These are phyloP conservation scores for Drosophila albomicans DNA, from an alignment of 1,140 invertebrate genomes.

Conservation along the genomic window DNA sequence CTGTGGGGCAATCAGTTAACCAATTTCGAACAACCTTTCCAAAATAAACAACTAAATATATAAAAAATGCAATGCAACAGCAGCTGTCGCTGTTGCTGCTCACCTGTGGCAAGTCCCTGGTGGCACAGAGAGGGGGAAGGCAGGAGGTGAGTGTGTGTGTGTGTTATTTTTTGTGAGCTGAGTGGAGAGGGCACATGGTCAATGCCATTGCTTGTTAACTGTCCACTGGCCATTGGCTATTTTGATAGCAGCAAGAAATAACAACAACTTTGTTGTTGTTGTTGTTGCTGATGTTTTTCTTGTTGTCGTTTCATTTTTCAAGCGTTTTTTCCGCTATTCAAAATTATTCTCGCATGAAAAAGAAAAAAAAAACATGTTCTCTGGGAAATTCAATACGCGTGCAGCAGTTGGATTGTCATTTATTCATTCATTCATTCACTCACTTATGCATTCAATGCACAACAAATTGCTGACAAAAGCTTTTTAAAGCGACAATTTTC, in stretches of 20 bases:
- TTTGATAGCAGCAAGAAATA: constrained; percentile 43
- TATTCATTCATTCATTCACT: constrained; percentile 32
- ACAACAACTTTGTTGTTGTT: constrained; percentile 21
- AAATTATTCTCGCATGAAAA: constrained; percentile 79
- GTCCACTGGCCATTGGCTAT: constrained; percentile 54
- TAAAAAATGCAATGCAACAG: constrained; percentile 36
- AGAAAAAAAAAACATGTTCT: constrained; percentile 74
- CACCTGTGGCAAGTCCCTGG: constrained; percentile 31
- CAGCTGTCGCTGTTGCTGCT: constrained; percentile 23
- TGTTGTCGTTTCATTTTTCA: constrained; percentile 43
- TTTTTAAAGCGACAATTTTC: constrained; percentile 46
- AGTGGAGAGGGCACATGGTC: constrained; percentile 44
- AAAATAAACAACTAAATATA: constrained; percentile 24
- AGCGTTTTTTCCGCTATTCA: constrained; percentile 68
- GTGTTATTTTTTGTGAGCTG: not conserved
- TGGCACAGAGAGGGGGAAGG: not conserved
- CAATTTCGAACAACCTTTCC: constrained; percentile 45
- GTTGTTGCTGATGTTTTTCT: constrained; percentile 1
- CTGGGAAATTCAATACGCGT: constrained; percentile 74
- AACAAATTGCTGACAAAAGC: constrained; percentile 60
- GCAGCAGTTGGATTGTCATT: constrained; percentile 55
- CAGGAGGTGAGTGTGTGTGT: not conserved
- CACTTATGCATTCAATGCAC: constrained; percentile 52
- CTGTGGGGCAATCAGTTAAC: constrained; percentile 36
- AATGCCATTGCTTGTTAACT: constrained; percentile 60